phyloP scores from a whole-genome alignment of 2,113 vertebrate genomes.

The Montifringilla adamsi region DNA sequence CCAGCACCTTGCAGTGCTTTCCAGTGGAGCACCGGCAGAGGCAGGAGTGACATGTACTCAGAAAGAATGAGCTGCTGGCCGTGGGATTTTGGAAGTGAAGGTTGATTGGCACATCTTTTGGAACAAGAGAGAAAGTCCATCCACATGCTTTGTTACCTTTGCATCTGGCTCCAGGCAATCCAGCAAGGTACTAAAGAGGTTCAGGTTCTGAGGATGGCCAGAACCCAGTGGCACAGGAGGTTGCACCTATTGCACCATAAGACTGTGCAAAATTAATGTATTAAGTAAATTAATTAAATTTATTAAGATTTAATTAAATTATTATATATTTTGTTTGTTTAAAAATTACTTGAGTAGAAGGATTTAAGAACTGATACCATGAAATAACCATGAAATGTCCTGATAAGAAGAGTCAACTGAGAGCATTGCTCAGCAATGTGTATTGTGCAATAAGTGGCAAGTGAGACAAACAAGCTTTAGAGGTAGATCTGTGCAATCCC shows the following conservation, averaged over 20 bases:
- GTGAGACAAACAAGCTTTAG: neutral
- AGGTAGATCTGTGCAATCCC: neutral
- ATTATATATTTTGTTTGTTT: neutral
- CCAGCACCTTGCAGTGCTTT: accelerated
- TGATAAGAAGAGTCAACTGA: neutral
- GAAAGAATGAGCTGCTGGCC: neutral
- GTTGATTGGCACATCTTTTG: neutral
- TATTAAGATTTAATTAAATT: neutral
- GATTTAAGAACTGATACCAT: neutral
- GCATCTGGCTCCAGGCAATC: neutral
- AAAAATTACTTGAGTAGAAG: neutral
- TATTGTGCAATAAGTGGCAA: neutral
- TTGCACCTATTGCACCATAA: neutral
- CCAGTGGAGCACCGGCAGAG: neutral
- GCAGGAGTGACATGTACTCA: accelerated
- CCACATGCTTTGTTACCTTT: neutral
- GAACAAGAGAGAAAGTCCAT: neutral
- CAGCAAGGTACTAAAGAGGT: neutral
- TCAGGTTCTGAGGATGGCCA: neutral
- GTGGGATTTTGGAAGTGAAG: neutral
- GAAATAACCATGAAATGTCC: neutral
- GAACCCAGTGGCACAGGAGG: neutral
- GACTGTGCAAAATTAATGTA: neutral
- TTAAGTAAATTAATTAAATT: neutral
- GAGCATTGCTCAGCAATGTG: neutral